phyloP scores from a whole-genome alignment of 2,113 vertebrate genomes.

The Nothocercus julius region DNA sequence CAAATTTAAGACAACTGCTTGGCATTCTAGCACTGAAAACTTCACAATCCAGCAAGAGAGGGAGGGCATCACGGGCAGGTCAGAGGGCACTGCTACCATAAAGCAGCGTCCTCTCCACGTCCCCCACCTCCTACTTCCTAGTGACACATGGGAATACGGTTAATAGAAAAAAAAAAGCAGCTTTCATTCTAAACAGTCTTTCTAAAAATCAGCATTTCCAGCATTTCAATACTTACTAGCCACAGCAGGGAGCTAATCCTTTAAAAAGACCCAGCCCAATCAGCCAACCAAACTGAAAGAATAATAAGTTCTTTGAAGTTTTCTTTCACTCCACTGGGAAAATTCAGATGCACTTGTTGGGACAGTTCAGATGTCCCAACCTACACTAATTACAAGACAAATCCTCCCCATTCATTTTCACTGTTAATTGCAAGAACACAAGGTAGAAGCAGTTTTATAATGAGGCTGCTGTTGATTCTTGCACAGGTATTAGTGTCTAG shows the following conservation, averaged over 20 bases:
- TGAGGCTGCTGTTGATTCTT: slow-evolving; percentile 53
- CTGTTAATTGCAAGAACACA: slow-evolving; percentile 31
- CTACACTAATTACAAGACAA: slow-evolving; percentile 56
- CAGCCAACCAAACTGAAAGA: slow-evolving; percentile 53
- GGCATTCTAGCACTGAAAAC: neutral
- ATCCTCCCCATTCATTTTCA: slow-evolving; percentile 29
- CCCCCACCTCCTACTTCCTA: slow-evolving; percentile 43
- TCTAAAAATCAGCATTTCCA: slow-evolving; percentile 61
- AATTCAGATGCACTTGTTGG: slow-evolving; percentile 57
- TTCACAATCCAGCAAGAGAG: neutral
- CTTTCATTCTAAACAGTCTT: slow-evolving; percentile 52
- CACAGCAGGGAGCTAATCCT: slow-evolving; percentile 61
- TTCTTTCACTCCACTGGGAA: slow-evolving; percentile 60
- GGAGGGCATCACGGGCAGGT: slow-evolving; percentile 25
- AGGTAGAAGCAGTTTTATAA: slow-evolving; percentile 16
- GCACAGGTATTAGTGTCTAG: slow-evolving; percentile 40
- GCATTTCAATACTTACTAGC: slow-evolving; percentile 61
- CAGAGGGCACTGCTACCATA: slow-evolving; percentile 5
- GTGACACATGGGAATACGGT: slow-evolving; percentile 46
- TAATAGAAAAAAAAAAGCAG: slow-evolving; percentile 41
- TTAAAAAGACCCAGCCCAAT: slow-evolving; percentile 39
- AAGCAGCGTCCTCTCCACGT: neutral
- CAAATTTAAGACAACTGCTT: slow-evolving; percentile 25
- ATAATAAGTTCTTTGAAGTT: slow-evolving; percentile 65
- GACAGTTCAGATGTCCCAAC: slow-evolving; percentile 54